Conservation (phyloP, 2,797 vertebrate genomes). For the Myiotriccus ornatus region DNA sequence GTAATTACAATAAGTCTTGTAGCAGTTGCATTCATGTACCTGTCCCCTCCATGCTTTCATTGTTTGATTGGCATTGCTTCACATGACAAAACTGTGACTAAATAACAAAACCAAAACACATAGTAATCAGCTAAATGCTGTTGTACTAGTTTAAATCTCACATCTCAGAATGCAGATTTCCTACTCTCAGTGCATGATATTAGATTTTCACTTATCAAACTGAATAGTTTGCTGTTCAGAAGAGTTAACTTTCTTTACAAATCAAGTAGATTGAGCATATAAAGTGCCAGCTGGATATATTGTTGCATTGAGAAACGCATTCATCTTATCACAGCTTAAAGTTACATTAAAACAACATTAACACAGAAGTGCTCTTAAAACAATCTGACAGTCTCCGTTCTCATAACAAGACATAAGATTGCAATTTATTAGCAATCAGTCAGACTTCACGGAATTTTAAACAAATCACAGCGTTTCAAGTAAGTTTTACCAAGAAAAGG, state of each 20-base stretch:
- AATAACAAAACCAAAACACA: not conserved
- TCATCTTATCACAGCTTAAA: not conserved
- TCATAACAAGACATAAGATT: not conserved
- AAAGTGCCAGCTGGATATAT: not conserved
- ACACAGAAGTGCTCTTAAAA: not conserved
- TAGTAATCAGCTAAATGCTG: not conserved
- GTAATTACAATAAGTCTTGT: not conserved
- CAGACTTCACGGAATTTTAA: not conserved
- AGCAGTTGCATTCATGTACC: not conserved
- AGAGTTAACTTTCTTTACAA: not conserved
- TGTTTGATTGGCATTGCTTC: not conserved
- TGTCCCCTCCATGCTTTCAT: not conserved
- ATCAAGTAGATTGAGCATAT: not conserved
- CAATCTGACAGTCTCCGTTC: not conserved
- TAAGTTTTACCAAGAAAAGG: not conserved
- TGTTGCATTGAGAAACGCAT: not conserved
- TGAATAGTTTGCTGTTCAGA: not conserved
- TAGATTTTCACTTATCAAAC: not conserved
- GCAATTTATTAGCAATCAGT: not conserved
- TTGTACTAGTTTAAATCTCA: not conserved
- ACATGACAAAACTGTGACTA: not conserved
- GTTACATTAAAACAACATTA: not conserved
- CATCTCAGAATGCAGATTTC: not conserved
- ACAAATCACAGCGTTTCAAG: not conserved
- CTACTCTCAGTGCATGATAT: not conserved